Base-by-base conservation (phyloP, 2,888 invertebrate species). In the Idaea dimidiata region DNA sequence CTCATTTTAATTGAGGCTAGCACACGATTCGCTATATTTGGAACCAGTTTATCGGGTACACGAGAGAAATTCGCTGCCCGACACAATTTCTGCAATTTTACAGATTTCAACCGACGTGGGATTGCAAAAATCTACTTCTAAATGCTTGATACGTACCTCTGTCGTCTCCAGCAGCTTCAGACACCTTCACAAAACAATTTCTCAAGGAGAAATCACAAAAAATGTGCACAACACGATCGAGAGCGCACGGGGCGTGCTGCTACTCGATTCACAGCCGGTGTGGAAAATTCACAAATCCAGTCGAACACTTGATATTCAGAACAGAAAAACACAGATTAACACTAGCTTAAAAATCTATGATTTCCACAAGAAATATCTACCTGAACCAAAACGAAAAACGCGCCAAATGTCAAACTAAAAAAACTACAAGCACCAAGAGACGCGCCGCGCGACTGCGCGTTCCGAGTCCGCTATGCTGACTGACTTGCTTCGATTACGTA, bases 351-450 rank as follows among this genome's bases (percentile, higher is more conserved):
- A 24, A 89, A 90, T 90, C 90, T 90, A 92, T 91, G 90, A 84
- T 88, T 91, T 90, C 80, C 87, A 89, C 88, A 82, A 84, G 72
- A 87, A 83, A 81, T 84, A 83, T 79, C 79, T 81, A 83, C 80
- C 81, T 83, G 75, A 86, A 88, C 83, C 72, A 80, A 86, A 91
- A 89, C 85, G 84, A 89, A 91, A 90, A 91, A 86, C 90, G 90
- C 91, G 91, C 90, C 91, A 91, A 92, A 88, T 91, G 91, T 91
- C 91, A 92, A 82, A 91, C 88, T 89, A 89, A 91, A 91, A 90
- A 90, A 89, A 89, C 91, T 91, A 92, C 91, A 89, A 92, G 91
- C 91, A 92, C 91, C 91, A 82, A 66, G 62, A 63, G 62, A 87
- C 87, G 85, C 87, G 81, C 85, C 83, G 86, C 89, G 87, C 91